Base-by-base conservation (phyloP, 2,797 vertebrate species). In the Spinibarbus caldwelli region DNA sequence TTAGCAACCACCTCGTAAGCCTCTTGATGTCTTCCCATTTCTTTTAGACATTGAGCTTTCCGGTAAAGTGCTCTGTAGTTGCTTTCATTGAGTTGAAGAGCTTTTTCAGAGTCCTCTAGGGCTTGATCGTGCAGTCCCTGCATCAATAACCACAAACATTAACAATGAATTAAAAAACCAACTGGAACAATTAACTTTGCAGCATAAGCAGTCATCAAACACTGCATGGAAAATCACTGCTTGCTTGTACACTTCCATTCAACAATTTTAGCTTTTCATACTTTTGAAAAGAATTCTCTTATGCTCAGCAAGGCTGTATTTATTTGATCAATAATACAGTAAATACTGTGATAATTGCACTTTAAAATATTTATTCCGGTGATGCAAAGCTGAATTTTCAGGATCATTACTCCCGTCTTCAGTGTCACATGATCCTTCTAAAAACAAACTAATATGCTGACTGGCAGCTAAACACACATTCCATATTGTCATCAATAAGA, bases 1-100 rank as follows among this genome's bases (percentile, higher is more conserved):
- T 97, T 97, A 86, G 97, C 98, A 73, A 98, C 96, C 21, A 96
- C 95, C 59, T 99, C 97, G 8, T 99, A 99, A 88, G 98, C 98
- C 86, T 97, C 97, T 86, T 95, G 94, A 91, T 96, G 96, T 87
- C 93, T 96, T 85, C 97, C 96, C 91, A 99, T 78, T 34, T 98
- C 96, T 17, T 96, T 98, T 66, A 99, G 92, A 72, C 96, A 96
- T 92, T 95, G 97, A 34, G 97, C 96, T 93, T 97, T 99, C 85
- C 97, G 95, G 92, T 97, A 99, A 23, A 98, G 96, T 0, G 97
- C 97, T 94, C 95, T 96, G 93, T 96, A 95, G 93, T 99, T 99
- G 83, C 95, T 94, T 72, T 96, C 94, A 59, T 99, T 99, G 87
- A 97, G 73, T 36, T 92, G 93, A 90, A 99, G 96, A 80, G 96